Base-by-base conservation (phyloP, 1,140 invertebrate species). In the Oscheius sp. region DNA sequence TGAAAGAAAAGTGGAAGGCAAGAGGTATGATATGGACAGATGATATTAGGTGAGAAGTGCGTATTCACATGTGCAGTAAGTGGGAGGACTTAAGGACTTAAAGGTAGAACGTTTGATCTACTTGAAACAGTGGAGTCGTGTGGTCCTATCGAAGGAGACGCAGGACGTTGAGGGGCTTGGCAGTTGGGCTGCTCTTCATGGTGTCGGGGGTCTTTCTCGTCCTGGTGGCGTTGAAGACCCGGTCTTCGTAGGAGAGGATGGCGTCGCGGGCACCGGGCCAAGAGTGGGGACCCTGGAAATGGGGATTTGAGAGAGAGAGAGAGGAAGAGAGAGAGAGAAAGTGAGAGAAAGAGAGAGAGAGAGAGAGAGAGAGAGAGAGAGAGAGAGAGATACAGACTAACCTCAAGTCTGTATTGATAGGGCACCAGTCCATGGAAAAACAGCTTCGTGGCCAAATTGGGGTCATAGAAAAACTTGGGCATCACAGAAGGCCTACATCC, bases 211-310 rank as follows among this genome's bases (percentile, higher is more conserved):
- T 10, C 7, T 42, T 10, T 7, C 38, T n/a, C 7, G n/a, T 42
- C n/a, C 38, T n/a, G 38, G n/a, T 10, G n/a, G n/a, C 38, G n/a
- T 10, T 42, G 38, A 42, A 42, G n/a, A 77, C 74, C 31, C 78
- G 10, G 45, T 79, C 35, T n/a, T 42, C n/a, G 38, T 42, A n/a
- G n/a, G 38, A n/a, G n/a, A 42, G 38, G 38, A 42, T 10, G n/a
- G 7, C 7, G 38, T 10, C 38, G 38, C 7, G 38, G n/a, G n/a
- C 7, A 10, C 38, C 7, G 7, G n/a, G 38, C 7, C 7, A 42
- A n/a, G 7, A n/a, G 38, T 10, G 38, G n/a, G 38, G 38, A 42
- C 7, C 7, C 38, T 10, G 38, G 7, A 7, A n/a, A 42, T 10
- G 38, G 7, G n/a, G 38, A n/a, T 42, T n/a, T 42, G 38, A 42